Evolutionary conservation across 2,888 invertebrate species (phyloP).

Genomic region (Dusona sp.): DNA sequence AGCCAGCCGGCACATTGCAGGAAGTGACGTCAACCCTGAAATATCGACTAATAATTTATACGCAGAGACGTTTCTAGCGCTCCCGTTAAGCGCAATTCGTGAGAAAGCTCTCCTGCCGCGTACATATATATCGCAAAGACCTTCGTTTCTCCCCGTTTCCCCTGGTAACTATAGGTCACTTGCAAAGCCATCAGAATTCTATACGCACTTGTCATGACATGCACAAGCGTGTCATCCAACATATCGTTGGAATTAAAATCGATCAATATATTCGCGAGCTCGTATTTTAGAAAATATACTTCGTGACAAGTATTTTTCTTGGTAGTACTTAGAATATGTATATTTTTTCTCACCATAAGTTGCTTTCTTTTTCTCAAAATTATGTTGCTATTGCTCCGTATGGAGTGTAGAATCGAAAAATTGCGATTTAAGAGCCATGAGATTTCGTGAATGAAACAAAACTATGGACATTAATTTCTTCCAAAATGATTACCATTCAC

Average conservation of each 20-base stretch:
- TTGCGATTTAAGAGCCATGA: too few species aligned
- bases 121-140: slow-evolving; percentile 25
- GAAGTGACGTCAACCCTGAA: slow-evolving; percentile 83
- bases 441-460: too few species aligned
- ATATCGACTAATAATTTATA: slow-evolving; percentile 84
- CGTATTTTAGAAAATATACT: too few species aligned
- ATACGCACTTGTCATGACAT: neutral
- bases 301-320: too few species aligned
- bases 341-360: too few species aligned
- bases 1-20: slow-evolving; percentile 83
- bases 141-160: slow-evolving; percentile 60
- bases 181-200: slow-evolving; percentile 64
- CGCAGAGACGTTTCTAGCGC: slow-evolving; percentile 80
- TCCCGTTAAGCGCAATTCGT: slow-evolving; percentile 70
- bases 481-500: too few species aligned
- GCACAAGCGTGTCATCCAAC: neutral
- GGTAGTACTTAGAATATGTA: too few species aligned
- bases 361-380: too few species aligned
- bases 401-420: too few species aligned
- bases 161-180: slow-evolving; percentile 73
- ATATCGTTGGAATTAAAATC: neutral
- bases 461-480: too few species aligned
- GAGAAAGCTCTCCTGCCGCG: slow-evolving; percentile 38
- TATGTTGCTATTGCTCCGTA: too few species aligned
- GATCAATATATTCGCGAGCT: too few species aligned